phyloP scores from a whole-genome alignment of 2,888 invertebrate genomes.

The Liodrosophila aerea region DNA sequence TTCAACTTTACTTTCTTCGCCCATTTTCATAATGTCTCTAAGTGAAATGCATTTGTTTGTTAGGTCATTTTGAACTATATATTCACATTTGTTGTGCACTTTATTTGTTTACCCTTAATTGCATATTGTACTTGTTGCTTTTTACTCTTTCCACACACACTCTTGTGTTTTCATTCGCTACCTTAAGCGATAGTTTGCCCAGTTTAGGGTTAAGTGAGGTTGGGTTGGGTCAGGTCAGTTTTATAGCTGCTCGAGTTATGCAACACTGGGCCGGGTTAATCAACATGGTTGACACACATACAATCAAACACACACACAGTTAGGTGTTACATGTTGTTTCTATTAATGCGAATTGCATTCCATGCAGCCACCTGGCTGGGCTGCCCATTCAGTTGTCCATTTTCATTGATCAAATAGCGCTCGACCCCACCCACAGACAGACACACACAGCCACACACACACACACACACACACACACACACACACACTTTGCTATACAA shows the following conservation, averaged over 20 bases:
- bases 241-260: constrained; percentile 11
- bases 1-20: too few species aligned
- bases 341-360: constrained; percentile 46
- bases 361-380: constrained; percentile 45
- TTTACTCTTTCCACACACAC: too few species aligned
- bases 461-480: constrained; percentile 19
- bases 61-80: too few species aligned
- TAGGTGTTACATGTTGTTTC: constrained; percentile 8
- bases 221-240: constrained; percentile 3
- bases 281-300: constrained; percentile 19
- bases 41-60: too few species aligned
- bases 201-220: not conserved
- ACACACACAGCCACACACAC: constrained; percentile 23
- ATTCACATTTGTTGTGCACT: too few species aligned
- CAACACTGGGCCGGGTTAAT: constrained; percentile 29
- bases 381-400: constrained; percentile 64
- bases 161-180: too few species aligned
- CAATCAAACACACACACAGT: not conserved
- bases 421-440: constrained; percentile 32
- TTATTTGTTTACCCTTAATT: too few species aligned
- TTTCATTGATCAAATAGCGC: constrained; percentile 65
- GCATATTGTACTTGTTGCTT: too few species aligned
- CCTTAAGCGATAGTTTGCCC: not conserved
- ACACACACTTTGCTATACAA: not conserved
- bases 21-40: too few species aligned